phyloP scores from a whole-genome alignment of 2,888 invertebrate genomes.

The Athrips mouffetella region DNA sequence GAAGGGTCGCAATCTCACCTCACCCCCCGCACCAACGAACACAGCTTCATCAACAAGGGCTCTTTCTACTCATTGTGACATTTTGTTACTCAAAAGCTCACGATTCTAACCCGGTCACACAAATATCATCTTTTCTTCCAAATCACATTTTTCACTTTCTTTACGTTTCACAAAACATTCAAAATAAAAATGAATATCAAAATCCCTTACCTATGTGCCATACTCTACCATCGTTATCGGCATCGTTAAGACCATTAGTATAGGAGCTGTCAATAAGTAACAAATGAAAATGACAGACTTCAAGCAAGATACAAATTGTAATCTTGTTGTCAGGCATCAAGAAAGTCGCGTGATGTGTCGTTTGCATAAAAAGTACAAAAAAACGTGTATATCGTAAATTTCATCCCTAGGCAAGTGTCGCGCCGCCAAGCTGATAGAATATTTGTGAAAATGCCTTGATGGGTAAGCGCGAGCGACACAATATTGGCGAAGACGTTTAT shows the following conservation, averaged over 20 bases:
- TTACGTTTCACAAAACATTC: too few relatives aligned
- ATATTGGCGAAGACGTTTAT: constrained; percentile 46
- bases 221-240: neutral
- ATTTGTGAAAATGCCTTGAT: constrained; percentile 40
- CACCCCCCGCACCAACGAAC: constrained; percentile 62
- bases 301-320: constrained; percentile 19
- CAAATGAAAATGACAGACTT: neutral
- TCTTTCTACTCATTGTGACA: constrained; percentile 69
- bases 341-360: neutral
- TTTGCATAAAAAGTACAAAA: neutral
- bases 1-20: constrained; percentile 76
- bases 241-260: constrained; percentile 1
- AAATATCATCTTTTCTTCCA: constrained; percentile 6
- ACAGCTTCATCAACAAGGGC: constrained; percentile 74
- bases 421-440: constrained; percentile 33
- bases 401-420: neutral
- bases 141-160: too few relatives aligned
- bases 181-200: too few relatives aligned
- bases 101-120: constrained; percentile 26
- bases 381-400: neutral
- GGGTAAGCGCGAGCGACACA: constrained; percentile 30
- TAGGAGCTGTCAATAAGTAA: neutral
- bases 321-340: too few relatives aligned
- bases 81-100: constrained; percentile 52
- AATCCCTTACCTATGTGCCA: neutral